Evolutionary conservation across 2,888 invertebrate genomes (phyloP).

Genomic region (Neria commutata): DNA sequence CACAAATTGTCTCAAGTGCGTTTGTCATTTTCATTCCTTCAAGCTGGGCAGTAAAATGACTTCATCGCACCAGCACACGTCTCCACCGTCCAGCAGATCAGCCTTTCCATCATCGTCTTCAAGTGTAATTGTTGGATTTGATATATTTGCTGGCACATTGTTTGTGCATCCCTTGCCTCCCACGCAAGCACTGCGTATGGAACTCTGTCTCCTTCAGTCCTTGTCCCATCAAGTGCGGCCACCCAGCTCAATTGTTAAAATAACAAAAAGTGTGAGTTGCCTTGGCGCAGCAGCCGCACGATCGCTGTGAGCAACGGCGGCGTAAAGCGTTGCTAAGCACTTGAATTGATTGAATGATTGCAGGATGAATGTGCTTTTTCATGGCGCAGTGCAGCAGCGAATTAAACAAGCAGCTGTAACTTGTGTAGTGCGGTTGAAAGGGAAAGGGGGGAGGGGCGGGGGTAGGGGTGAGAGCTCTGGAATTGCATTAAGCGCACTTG

Average conservation of each 20-base stretch:
- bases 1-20: constrained; percentile 53
- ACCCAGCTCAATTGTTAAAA: constrained; percentile 4
- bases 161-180: background rate
- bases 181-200: background rate
- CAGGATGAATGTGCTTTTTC: constrained; percentile 4
- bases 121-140: background rate
- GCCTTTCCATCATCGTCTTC: constrained; percentile 7
- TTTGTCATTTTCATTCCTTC: constrained; percentile 48
- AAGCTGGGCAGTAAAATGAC: background rate
- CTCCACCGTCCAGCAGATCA: background rate
- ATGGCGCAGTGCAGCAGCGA: background rate
- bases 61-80: background rate
- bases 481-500: constrained; percentile 11
- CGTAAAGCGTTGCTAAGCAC: constrained; percentile 2
- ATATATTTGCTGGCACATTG: background rate
- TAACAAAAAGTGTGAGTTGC: background rate
- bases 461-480: background rate
- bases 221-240: too few relatives aligned
- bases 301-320: too few relatives aligned
- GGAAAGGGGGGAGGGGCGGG: background rate
- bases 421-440: background rate
- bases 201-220: too few relatives aligned
- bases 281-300: too few relatives aligned
- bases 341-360: constrained; percentile 18
- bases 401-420: background rate